Conservation (phyloP, 2,113 vertebrate genomes). For the Aramus guarauna region DNA sequence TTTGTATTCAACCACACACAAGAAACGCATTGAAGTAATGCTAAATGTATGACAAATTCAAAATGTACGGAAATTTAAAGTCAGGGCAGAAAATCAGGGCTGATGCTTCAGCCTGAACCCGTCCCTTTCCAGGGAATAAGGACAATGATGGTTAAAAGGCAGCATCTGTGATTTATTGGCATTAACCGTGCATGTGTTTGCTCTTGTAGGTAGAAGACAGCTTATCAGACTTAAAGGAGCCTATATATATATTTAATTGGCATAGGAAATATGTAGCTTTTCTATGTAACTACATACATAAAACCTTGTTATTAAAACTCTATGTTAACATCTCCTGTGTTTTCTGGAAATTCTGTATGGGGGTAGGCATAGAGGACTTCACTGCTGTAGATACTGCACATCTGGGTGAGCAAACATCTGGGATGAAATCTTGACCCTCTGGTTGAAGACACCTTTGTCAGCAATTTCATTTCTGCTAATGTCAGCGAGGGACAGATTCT, state of each 20-base stretch:
- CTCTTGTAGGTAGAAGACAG: background rate
- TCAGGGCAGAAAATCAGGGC: background rate
- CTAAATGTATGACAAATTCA: slow-evolving; percentile 9
- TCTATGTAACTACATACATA: background rate
- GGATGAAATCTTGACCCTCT: background rate
- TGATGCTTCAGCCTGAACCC: slow-evolving; percentile 1
- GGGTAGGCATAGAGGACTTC: background rate
- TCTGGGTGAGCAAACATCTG: background rate
- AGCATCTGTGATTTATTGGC: background rate
- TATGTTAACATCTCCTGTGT: background rate
- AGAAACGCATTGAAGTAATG: slow-evolving; percentile 13
- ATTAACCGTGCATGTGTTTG: background rate
- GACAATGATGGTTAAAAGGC: slow-evolving; percentile 4
- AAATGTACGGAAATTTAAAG: slow-evolving; percentile 6
- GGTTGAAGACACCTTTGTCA: background rate
- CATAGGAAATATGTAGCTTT: background rate
- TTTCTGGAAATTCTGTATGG: background rate
- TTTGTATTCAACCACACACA: slow-evolving; percentile 41
- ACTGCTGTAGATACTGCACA: background rate
- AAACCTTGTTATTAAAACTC: background rate
- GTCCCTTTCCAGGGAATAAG: background rate
- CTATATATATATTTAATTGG: background rate
- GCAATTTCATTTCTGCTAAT: background rate
- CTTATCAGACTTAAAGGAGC: background rate
- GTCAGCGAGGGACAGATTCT: background rate